Percentiles rank a stretch among this genome's conserved stretches.
phyloP scores from a whole-genome alignment of 37 sponge, comb jelly and placozoan species.

The Spongilla lacustris region DNA sequence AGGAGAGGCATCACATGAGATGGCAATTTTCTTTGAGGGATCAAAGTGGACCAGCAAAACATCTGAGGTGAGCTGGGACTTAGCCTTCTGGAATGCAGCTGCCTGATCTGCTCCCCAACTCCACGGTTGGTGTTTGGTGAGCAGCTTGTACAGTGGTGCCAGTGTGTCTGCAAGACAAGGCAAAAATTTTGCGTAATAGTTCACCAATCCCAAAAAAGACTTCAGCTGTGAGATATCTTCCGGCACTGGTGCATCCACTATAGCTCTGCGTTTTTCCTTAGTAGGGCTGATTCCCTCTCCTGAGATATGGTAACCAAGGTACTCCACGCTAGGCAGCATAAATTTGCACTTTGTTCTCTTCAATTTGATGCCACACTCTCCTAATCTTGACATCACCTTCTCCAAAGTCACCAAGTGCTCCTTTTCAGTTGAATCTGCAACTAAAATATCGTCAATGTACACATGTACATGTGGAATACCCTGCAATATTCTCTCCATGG shows the following conservation, averaged over 20 bases:
- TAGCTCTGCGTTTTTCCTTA: background rate
- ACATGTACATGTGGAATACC: slow-evolving; percentile 17
- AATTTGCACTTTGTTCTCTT: slow-evolving; percentile 42
- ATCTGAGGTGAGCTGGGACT: background rate
- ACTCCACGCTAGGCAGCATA: slow-evolving; percentile 23
- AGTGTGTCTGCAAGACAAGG: background rate
- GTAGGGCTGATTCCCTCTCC: slow-evolving; percentile 4
- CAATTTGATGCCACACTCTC: slow-evolving; percentile 9
- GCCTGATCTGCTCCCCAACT: background rate
- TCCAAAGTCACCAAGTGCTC: slow-evolving; percentile 32
- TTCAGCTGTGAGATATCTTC: background rate
- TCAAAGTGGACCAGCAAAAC: background rate
- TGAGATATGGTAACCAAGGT: slow-evolving; percentile 30
- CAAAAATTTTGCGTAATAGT: slow-evolving; percentile 39
- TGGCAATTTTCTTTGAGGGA: background rate
- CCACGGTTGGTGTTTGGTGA: background rate
- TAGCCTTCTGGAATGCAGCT: background rate
- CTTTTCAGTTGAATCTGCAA: slow-evolving; percentile 21
- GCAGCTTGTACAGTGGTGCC: slow-evolving; percentile 13
- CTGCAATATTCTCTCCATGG: slow-evolving; percentile 19
- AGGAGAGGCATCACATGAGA: slow-evolving; percentile 2
- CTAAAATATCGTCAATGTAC: slow-evolving; percentile 46
- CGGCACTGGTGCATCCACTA: slow-evolving; percentile 27
- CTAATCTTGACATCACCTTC: slow-evolving; percentile 2
- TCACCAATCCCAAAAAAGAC: slow-evolving; percentile 25